Base-by-base conservation (phyloP, 2,888 invertebrate genomes). In the Sipha maydis region DNA sequence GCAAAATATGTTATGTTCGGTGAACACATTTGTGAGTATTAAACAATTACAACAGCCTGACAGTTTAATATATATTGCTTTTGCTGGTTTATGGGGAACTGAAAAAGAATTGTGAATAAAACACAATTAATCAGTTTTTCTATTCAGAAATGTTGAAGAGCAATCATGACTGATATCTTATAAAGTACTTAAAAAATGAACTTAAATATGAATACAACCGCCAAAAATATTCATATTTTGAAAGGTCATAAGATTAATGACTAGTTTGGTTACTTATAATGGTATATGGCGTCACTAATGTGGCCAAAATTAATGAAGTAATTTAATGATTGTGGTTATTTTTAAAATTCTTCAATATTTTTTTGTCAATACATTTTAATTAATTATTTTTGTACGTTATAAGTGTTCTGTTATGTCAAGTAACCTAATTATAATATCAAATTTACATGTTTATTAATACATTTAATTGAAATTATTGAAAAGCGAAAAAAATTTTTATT, bases 171-270 rank as follows among this genome's bases (percentile, higher is more conserved):
- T 28, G 71, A 71, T 71, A 71, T 71, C 28, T 71, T 31, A 28
- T 31, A 31, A 71, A 14, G 14, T 31, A 14, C 11, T n/a, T 28
- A 28, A 71, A 71, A 71, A 71, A 71, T 71, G 71, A 71, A 28
- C 28, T 28, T 38, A 61, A 80, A 28, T 69, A 38, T 83, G n/a
- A 75, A 75, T 38, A 34, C 56, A 56, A 73, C 73, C 21, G n/a
- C n/a, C 17, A 75, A 75, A 83, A 83, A 75, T 38, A 75, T 34
- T 83, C 9, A 56, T 38, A 38, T 83, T 75, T 56, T 61, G 83
- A 83, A 75, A 56, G 75, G 75, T 75, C 11, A 38, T n/a, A 34
- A 61, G 83, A 83, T 83, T 83, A 61, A 83, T 75, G 75, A 83
- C 56, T 56, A 19, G n/a, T 54, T 56, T 31, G 28, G 38, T 69